Evolutionary conservation across 30 jellyfish, hydroid and myxozoan genomes (phyloP).

Genomic region (Chironex yamaguchii): DNA sequence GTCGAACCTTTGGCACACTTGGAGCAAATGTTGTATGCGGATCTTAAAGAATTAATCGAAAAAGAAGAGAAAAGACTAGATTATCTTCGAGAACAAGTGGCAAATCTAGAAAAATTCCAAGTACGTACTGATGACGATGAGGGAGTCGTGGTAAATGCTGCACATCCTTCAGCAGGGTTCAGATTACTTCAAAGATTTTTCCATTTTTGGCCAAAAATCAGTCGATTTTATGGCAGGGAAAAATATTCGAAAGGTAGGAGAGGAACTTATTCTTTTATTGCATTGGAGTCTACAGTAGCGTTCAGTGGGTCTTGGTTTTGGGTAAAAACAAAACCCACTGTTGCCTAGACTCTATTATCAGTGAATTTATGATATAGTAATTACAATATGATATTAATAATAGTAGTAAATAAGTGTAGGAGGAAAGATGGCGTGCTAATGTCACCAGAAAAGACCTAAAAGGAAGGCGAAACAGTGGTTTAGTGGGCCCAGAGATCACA

Average conservation of each 20-base stretch:
- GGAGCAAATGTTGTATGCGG: constrained; percentile 71
- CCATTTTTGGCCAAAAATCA: constrained; percentile 77
- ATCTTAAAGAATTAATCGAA: constrained; percentile 41
- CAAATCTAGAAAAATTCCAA: constrained; percentile 31
- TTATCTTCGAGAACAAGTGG: constrained; percentile 46
- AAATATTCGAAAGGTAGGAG: constrained; percentile 37
- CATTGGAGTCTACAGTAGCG: no score
- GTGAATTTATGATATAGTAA: no score
- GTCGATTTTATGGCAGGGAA: constrained; percentile 8
- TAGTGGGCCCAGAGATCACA: no score
- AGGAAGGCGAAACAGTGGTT: no score
- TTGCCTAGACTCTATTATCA: no score
- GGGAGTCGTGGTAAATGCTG: constrained; percentile 17
- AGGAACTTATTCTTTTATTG: no score
- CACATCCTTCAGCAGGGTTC: constrained; percentile 66
- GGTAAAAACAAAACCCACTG: no score
- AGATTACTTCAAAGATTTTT: constrained; percentile 58
- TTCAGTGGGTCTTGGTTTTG: no score
- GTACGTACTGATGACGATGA: constrained; percentile 12
- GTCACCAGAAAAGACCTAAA: no score
- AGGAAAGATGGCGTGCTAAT: no score
- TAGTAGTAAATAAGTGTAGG: no score
- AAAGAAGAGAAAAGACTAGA: constrained; percentile 69
- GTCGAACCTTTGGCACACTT: constrained; percentile 68
- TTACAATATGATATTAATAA: no score